phyloP scores from a whole-genome alignment of 2,797 vertebrate species.

The Lepilemur ruficaudatus region DNA sequence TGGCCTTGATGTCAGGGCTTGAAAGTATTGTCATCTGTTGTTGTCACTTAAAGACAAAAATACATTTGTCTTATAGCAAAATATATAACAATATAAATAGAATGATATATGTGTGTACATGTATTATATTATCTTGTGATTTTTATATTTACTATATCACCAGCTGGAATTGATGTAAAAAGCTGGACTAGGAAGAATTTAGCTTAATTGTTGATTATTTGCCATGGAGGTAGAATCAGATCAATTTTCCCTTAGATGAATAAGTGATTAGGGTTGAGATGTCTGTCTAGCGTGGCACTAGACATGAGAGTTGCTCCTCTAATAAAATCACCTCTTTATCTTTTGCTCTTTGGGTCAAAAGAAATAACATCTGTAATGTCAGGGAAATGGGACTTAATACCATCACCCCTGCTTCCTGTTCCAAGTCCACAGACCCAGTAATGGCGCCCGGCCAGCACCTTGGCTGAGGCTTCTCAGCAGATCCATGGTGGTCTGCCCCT shows the following conservation, averaged over 20 bases:
- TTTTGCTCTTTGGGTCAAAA: constrained; percentile 10
- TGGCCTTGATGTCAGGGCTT: neutral
- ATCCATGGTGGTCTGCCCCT: neutral
- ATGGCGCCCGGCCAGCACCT: neutral
- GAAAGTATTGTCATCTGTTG: neutral
- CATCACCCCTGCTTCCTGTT: neutral
- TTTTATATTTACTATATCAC: neutral
- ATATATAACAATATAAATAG: neutral
- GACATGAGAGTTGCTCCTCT: neutral
- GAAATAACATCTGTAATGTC: neutral
- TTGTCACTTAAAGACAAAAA: constrained; percentile 19
- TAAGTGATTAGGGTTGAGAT: neutral
- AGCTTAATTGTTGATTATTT: neutral
- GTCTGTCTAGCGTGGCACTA: neutral
- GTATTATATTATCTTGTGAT: neutral
- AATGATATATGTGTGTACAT: neutral
- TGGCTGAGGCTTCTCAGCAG: neutral
- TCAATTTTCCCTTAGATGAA: neutral
- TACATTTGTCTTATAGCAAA: neutral
- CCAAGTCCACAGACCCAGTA: neutral
- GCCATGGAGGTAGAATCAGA: neutral
- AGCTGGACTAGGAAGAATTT: neutral
- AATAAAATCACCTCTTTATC: neutral
- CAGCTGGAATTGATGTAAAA: neutral
- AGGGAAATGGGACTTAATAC: neutral